Percentiles rank a stretch among this genome's conserved stretches.
phyloP scores from a whole-genome alignment of 2,113 vertebrate genomes.

The Tamias sibiricus region DNA sequence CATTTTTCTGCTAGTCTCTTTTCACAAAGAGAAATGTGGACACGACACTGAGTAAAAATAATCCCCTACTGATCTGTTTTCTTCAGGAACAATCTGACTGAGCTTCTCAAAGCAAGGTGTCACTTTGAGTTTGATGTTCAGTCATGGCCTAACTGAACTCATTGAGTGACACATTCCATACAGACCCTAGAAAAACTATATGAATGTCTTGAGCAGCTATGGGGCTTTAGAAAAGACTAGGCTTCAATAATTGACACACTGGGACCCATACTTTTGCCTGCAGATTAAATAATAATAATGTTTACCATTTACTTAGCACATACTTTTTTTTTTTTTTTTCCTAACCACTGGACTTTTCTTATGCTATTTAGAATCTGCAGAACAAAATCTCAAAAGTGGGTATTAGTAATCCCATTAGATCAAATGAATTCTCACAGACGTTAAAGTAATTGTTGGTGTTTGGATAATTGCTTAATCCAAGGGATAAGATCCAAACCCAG shows the following conservation, averaged over 20 bases:
- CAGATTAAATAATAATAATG: constrained; percentile 5
- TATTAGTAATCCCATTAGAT: background rate
- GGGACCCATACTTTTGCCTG: background rate
- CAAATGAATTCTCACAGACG: background rate
- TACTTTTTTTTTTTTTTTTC: background rate
- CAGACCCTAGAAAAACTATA: background rate
- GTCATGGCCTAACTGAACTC: background rate
- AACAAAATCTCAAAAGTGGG: background rate
- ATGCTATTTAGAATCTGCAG: background rate
- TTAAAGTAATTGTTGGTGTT: background rate
- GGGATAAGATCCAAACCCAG: background rate
- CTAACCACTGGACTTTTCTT: background rate
- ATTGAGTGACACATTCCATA: background rate
- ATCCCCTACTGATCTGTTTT: background rate
- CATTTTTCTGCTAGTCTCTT: background rate
- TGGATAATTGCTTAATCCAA: background rate
- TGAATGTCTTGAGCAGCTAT: background rate
- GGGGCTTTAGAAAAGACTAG: background rate
- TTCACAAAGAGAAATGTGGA: background rate
- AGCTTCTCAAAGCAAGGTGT: background rate
- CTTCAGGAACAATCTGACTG: background rate
- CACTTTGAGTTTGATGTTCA: background rate
- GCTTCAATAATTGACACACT: background rate
- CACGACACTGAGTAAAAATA: background rate
- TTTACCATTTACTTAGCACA: background rate